These are phyloP conservation scores for Corbicula japonica DNA, from an alignment of 2,888 invertebrate species.

Conservation along the genomic window DNA sequence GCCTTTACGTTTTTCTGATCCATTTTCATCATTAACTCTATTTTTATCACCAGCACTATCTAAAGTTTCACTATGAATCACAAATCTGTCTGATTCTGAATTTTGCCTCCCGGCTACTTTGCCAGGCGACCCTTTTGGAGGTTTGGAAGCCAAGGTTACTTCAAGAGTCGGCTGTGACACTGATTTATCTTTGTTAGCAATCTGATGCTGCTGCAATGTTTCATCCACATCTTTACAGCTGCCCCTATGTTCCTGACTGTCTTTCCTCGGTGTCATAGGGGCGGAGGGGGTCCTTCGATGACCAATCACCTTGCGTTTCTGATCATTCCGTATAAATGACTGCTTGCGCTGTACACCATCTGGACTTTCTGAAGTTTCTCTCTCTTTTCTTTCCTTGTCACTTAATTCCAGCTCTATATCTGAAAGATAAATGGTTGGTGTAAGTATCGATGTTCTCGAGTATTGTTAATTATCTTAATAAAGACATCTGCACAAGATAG, in stretches of 20 bases:
- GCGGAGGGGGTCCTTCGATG: slow-evolving; percentile 81
- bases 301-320: slow-evolving; percentile 75
- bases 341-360: slow-evolving; percentile 68
- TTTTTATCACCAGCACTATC: slow-evolving; percentile 40
- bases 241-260: slow-evolving; percentile 46
- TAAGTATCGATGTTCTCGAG: no score
- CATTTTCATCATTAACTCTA: slow-evolving; percentile 65
- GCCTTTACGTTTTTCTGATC: slow-evolving; percentile 71
- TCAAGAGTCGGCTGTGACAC: slow-evolving; percentile 69
- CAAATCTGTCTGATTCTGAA: slow-evolving; percentile 49
- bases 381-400: slow-evolving; percentile 39
- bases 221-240: slow-evolving; percentile 48
- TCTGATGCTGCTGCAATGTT: slow-evolving; percentile 36
- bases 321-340: slow-evolving; percentile 79
- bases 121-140: slow-evolving; percentile 44
- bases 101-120: slow-evolving; percentile 32
- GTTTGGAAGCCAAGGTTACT: slow-evolving; percentile 54
- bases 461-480: no score
- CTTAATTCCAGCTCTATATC: slow-evolving; percentile 58
- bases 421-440: slow-evolving; percentile 47
- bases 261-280: slow-evolving; percentile 77
- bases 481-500: no score
- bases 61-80: slow-evolving; percentile 45
- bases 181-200: slow-evolving; percentile 56
- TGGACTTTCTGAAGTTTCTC: slow-evolving; percentile 49